Base-by-base conservation (phyloP, 2,113 vertebrate species). In the Ramphastos sulfuratus region DNA sequence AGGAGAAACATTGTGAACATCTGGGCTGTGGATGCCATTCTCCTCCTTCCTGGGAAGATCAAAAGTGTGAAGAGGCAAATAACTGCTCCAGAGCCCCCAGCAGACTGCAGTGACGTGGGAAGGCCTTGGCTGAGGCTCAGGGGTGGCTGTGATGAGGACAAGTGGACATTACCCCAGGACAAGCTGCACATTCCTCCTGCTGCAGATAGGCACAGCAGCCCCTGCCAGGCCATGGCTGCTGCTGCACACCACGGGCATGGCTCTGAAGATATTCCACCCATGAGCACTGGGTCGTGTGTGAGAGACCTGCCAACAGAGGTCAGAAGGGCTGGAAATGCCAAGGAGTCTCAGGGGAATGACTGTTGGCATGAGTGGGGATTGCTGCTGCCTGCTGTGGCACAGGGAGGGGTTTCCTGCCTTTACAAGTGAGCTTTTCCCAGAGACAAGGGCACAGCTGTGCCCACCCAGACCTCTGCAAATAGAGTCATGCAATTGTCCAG, bases 151-250 rank as follows among this genome's bases (percentile, higher is more conserved):
- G 35, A 56, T 60, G 60, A 80, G 90, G 94, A 89, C 82, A 94
- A 87, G 37, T 58, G 90, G 69, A 56, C 13, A 10, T 50, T 91
- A 55, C 66, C 75, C 35, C 70, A 42, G 37, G 58, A 76, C 95
- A 97, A 97, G 97, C 91, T 95, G 77, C 4, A 7, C 93, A 88
- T 97, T 96, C 94, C 94, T 84, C 97, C 97, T 95, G 70, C 85
- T 93, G 89, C 85, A 89, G 95, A 96, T 94, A 94, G 71, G 90
- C 74, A 55, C 6, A 85, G 8, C 37, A 67, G 5, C 64, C 81
- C 52, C 42, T 55, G 4, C 33, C 91, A 67, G 42, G 44, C 44
- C 44, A 42, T 27, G 42, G 9, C 2, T 48, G 55, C 87, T 88
- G 91, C n/a, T 55, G 58, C 50, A 24, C 50, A 85, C 8, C 90